Evolutionary conservation across 2,797 vertebrate species (phyloP), one percentile per base, ranked within the genome.

Genomic region (Fistularia commersonii): DNA sequence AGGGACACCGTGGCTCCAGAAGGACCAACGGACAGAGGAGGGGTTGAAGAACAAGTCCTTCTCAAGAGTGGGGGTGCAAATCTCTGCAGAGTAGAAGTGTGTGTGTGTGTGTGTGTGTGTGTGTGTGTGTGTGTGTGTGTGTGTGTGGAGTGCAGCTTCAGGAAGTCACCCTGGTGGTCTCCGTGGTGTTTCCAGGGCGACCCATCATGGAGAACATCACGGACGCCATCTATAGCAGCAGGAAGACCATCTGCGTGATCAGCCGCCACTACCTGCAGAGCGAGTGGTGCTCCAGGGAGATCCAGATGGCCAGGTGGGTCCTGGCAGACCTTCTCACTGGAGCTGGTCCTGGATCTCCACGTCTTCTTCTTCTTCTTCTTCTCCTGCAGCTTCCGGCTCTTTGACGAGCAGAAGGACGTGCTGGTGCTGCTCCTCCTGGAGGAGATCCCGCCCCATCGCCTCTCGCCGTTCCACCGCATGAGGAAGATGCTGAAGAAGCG

Each of bases 221-320:
- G 2, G 85, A 91, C 4, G 80, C 84, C 50, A 91, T 91, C 37
- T 92, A 92, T 33, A 78, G 77, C 10, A 91, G 89, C 76, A 82
- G 88, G 36, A 92, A 91, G 80, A 91, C 90, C 45, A 85, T 92
- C 67, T 90, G 90, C 50, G 67, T 92, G 33, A 86, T 92, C 82
- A 90, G 85, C n/a, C 71, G 12, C 11, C 57, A 50, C 53, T 92
- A 89, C 53, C 76, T 91, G 0, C 76, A 82, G 64, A 90, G 89
- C 10, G 89, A 88, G 57, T 90, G 90, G 90, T 92, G 90, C 69
- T 91, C 89, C 69, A 84, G 62, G 41, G 89, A 91, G 66, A 83
- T 91, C 32, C 89, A 91, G 72, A 40, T 88, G 35, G 89, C 89
- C 48, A 88, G 86, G 86, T 85, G 59, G 60, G 2, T 1, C 11